Evolutionary conservation across 2,888 invertebrate species (phyloP).

Genomic region (Drosophila falleni): DNA sequence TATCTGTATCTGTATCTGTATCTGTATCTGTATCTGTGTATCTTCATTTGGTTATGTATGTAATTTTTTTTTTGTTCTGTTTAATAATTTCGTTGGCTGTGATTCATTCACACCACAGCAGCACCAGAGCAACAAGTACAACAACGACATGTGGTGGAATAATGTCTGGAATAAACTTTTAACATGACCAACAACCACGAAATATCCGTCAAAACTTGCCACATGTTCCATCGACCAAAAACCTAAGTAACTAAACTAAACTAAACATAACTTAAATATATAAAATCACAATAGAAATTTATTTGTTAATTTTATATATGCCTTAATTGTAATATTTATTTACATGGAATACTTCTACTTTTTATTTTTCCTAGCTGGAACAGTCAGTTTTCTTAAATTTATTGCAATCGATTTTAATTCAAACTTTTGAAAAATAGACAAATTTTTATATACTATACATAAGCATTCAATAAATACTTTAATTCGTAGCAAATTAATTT

Average conservation of each 20-base stretch:
- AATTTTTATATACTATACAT: no score
- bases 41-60: constrained; percentile 40
- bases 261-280: no score
- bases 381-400: background rate
- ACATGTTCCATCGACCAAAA: constrained; percentile 35
- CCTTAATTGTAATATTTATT: background rate
- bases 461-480: no score
- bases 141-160: constrained; percentile 44
- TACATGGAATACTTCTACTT: background rate
- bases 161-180: constrained; percentile 34
- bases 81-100: constrained; percentile 56
- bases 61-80: constrained; percentile 15
- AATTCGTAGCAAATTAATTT: no score
- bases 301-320: background rate
- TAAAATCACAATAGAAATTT: background rate
- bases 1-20: no score
- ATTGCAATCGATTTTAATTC: no score
- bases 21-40: constrained; percentile 16
- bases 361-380: background rate
- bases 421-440: no score
- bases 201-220: constrained; percentile 21
- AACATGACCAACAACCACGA: constrained; percentile 24
- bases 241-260: background rate
- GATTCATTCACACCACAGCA: constrained; percentile 58
- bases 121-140: constrained; percentile 19